phyloP scores from a whole-genome alignment of 64 coral and sea anemone genomes.

The Cladopsammia gracilis region DNA sequence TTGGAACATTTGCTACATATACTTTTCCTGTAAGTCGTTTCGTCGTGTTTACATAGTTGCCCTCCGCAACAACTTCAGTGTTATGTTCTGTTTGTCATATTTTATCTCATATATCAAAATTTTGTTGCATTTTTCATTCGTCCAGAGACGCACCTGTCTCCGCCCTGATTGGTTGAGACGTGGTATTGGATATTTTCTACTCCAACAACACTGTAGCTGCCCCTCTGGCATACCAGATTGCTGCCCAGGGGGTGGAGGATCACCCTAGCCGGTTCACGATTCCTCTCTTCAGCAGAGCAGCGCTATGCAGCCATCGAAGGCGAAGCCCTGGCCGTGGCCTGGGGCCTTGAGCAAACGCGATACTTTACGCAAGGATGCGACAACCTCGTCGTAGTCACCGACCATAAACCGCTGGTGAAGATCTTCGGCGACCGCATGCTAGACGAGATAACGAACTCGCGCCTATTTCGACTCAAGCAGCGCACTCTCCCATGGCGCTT shows the following conservation, averaged over 20 bases:
- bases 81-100: too few species aligned
- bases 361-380: conserved; percentile 34
- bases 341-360: conserved; percentile 63
- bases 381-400: conserved; percentile 31
- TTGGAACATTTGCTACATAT: too few species aligned
- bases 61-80: too few species aligned
- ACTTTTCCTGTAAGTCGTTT: too few species aligned
- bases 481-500: conserved; percentile 20
- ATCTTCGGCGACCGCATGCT: conserved; percentile 38
- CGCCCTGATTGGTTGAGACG: conserved; percentile 39
- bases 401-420: conserved; percentile 48
- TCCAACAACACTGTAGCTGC: conserved; percentile 54
- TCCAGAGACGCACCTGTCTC: conserved; percentile 43
- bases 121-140: too few species aligned
- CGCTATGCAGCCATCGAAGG: conserved; percentile 57
- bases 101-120: too few species aligned
- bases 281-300: conserved; percentile 48
- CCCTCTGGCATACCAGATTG: conserved; percentile 8
- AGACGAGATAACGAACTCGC: conserved; percentile 44
- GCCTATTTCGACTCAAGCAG: conserved; percentile 51
- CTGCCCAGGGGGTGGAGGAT: conserved; percentile 50
- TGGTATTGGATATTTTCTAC: conserved; percentile 50
- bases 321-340: conserved; percentile 50
- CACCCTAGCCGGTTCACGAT: conserved; percentile 41
- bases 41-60: too few species aligned